Base-by-base conservation (phyloP, 2,888 invertebrate species). In the Andrena hattorfiana region DNA sequence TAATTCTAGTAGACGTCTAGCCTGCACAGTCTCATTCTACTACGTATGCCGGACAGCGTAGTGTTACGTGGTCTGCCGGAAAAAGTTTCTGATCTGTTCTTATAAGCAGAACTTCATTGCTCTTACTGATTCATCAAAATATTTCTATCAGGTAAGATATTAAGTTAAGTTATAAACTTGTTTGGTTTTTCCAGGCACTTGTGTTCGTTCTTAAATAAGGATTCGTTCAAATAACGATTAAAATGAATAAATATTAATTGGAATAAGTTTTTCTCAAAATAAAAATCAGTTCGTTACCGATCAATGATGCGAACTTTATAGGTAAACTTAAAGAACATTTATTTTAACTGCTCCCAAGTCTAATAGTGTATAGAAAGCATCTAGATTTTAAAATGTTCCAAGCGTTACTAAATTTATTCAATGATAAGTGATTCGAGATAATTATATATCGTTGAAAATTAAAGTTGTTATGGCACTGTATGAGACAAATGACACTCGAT, bases 1-100 rank as follows among this genome's bases (percentile, higher is more conserved):
- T 83, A 83, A 83, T 64, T 81, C 71, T 76, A 83, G 81, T 72
- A 81, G 81, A 71, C 63, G 56, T 26, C 67, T 7, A 75, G 63
- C 35, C 81, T 67, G 69, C 74, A 70, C 81, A 62, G 74, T 81
- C 63, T 71, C 75, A 68, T 76, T 76, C 81, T 76, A 69, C 81
- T 76, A 64, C 67, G 56, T 60, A 66, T 59, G 42, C 56, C 63
- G 10, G 16, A 2, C 49, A 64, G 48, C 79, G 10, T 48, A 64
- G 63, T 42, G 20, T 68, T 72, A 81, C 67, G 67, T 72, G 63
- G 67, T 48, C 54, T 54, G 26, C 4, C 68, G 30, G 56, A 73
- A 63, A 67, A 67, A 68, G 51, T 51, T 48, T 30, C 54, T 20
- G 48, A 68, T 68, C 48, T 63, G 67, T 54, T 68, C 32, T 16